Base-by-base conservation (phyloP, 2,888 invertebrate genomes). In the Aphidoletes aphidimyza region DNA sequence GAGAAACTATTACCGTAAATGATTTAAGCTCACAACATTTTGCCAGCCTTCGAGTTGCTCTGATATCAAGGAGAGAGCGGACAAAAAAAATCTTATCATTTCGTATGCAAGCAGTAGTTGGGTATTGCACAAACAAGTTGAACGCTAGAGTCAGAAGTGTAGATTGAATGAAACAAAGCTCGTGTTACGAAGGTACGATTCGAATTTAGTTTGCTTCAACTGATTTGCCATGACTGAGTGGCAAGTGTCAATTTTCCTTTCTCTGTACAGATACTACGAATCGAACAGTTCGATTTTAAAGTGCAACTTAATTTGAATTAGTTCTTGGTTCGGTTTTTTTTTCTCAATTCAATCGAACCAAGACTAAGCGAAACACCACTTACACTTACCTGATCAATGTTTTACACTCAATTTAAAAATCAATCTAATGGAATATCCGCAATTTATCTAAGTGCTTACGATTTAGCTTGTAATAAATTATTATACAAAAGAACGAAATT, bases 1-100 rank as follows among this genome's bases (percentile, higher is more conserved):
- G 69, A 69, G 30, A 69, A 69, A 69, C 69, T 69, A 69, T 69
- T 69, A 69, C 69, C 69, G 69, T 69, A 69, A 69, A 34, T 69
- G 26, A 14, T 69, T 17, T 69, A 54, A 54, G 69, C 30, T 69
- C 30, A 30, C 34, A 69, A 30, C 8, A 30, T 6, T 69, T 11
- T 34, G 17, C 69, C 30, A 69, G 69, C n/a, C 0, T 30, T 30
- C 26, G 69, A 69, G 14, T 14, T 2, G 17, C 2, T 11, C 9
- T 47, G 11, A 39, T 8, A 11, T 26, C n/a, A 26, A 54, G 22
- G 54, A 54, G 5, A 22, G 54, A 54, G 47, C n/a, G 11, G 22
- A 54, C 5, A 26, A 5, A 54, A 22, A 54, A 2, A 54, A 22
- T 3, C 54, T 26, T n/a, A 2, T 26, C 54, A 42, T 42, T 42